Conservation (phyloP, 2,888 invertebrate genomes). For the Anthophora plumipes region DNA sequence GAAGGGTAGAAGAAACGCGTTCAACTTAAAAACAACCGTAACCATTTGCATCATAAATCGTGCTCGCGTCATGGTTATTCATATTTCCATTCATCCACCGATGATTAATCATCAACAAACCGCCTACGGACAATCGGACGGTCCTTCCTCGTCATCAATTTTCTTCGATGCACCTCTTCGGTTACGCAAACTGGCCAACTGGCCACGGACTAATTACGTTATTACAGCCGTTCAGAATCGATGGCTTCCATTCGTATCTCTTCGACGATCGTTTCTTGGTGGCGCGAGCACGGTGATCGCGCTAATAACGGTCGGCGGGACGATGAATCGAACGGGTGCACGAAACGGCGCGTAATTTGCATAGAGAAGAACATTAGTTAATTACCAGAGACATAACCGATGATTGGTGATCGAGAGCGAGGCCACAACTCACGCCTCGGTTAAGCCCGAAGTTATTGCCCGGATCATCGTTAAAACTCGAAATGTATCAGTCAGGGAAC, state of each 20-base stretch:
- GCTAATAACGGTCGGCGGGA: slow-evolving; percentile 51
- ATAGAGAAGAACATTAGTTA: slow-evolving; percentile 84
- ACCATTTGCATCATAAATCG: slow-evolving; percentile 41
- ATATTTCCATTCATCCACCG: slow-evolving; percentile 30
- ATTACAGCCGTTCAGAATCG: slow-evolving; percentile 47
- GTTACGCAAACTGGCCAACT: slow-evolving; percentile 13
- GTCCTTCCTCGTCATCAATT: slow-evolving; percentile 52
- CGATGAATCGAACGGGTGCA: slow-evolving; percentile 65
- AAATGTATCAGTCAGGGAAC: slow-evolving; percentile 80
- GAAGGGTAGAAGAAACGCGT: background rate
- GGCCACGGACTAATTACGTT: slow-evolving; percentile 54
- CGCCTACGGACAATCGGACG: slow-evolving; percentile 16
- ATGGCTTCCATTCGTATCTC: slow-evolving; percentile 53
- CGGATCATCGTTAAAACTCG: slow-evolving; percentile 84
- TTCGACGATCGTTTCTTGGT: slow-evolving; percentile 54
- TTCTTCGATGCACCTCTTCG: slow-evolving; percentile 37
- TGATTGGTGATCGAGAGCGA: slow-evolving; percentile 82
- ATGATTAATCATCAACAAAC: slow-evolving; percentile 40
- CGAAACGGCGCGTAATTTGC: slow-evolving; percentile 77
- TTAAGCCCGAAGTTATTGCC: slow-evolving; percentile 84
- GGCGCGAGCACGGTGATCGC: slow-evolving; percentile 18
- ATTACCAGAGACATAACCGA: slow-evolving; percentile 82
- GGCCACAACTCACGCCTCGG: slow-evolving; percentile 80
- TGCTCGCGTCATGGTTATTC: background rate
- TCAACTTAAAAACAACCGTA: background rate